Base-by-base conservation (phyloP, 2,113 vertebrate species). In the Dasypus novemcinctus region DNA sequence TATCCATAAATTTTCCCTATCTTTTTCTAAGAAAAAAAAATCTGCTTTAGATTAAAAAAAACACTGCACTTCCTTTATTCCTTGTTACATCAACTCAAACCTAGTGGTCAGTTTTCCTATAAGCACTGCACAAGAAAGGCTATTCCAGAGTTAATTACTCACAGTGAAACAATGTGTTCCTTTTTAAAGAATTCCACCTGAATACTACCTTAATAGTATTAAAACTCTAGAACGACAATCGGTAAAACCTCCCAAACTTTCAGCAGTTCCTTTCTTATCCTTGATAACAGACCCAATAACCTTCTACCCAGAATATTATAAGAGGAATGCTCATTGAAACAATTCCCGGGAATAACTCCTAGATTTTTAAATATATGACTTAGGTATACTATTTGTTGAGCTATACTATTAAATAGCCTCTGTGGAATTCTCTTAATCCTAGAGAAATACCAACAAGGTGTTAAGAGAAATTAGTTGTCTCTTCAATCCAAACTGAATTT, bases 21-120 rank as follows among this genome's bases (percentile, higher is more conserved):
- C 9, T 43, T 71, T 89, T 95, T 61, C 76, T 86, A 92, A 63
- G 54, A 93, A 94, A 96, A 87, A 87, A 80, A 27, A 89, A 89
- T 46, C 52, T 38, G 36, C 23, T 75, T 86, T 61, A 31, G 38
- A 91, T 59, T 72, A 10, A 69, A 68, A 68, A 96, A 80, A 93
- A 89, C 61, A 91, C 82, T 87, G 75, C 49, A 90, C 7, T 75
- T 59, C 3, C 13, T 64, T 81, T 84, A 68, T 52, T 7, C 88
- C 38, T 52, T 36, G 29, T 87, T 23, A 69, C 10, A 41, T 46
- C 66, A 84, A 71, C 33, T 93, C 36, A 79, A 69, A 95, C 23
- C 87, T 29, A 93, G 0, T 12, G 13, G 6, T 84, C 31, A n/a
- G 54, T 69, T 59, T 83, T 93, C 27, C 43, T 76, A 21, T 27